Percentiles rank a stretch among this genome's conserved stretches.
Conservation (phyloP, 2,113 vertebrate genomes). For the Parotia lawesii region DNA sequence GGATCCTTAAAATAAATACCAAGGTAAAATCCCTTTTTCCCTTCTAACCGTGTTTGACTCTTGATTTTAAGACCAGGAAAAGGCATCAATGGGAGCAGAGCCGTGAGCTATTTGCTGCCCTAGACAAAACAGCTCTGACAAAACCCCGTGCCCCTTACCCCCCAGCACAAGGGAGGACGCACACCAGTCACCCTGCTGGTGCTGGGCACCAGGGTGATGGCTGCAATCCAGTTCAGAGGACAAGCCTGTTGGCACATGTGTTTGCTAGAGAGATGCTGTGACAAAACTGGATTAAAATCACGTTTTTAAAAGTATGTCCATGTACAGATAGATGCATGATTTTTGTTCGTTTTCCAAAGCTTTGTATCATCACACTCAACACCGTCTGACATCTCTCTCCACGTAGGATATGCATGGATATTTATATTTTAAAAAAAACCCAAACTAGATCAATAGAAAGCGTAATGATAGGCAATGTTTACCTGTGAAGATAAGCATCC, state of each 20-base stretch:
- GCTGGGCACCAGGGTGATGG: accelerated
- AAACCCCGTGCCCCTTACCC: accelerated
- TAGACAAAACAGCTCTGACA: neutral
- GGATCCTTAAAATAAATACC: too few species aligned
- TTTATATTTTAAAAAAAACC: neutral
- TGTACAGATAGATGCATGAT: neutral
- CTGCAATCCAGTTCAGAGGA: neutral
- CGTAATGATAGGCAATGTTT: neutral
- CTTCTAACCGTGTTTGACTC: too few species aligned
- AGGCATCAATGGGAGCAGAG: neutral
- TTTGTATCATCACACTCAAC: accelerated
- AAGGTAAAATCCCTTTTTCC: too few species aligned
- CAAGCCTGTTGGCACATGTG: accelerated
- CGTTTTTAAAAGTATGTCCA: neutral
- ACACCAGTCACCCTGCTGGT: neutral
- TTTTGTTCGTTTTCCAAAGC: neutral
- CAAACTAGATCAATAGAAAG: neutral
- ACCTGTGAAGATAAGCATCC: neutral
- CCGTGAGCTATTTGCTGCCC: neutral
- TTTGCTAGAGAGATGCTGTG: neutral
- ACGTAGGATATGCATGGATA: neutral
- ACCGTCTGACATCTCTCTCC: neutral
- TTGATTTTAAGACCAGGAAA: too few species aligned
- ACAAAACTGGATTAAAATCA: neutral
- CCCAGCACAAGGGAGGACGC: neutral